Evolutionary conservation across 2,888 invertebrate species (phyloP), one percentile per base, ranked within the genome.

Genomic region (Clusia tigrina): DNA sequence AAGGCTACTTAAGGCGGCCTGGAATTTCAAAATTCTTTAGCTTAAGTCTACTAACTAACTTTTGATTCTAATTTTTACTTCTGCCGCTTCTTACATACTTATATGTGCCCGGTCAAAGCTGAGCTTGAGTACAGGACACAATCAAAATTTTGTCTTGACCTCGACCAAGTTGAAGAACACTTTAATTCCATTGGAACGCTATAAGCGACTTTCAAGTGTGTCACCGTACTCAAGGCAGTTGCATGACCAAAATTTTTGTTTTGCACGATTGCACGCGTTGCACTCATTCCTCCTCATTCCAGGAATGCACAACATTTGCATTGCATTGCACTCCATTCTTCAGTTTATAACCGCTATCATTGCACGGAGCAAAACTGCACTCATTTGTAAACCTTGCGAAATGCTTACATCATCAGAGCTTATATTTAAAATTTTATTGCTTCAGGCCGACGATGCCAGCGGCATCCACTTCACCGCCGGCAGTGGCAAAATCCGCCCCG

Each of bases 381-480:
- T n/a, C n/a, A n/a, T n/a, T n/a, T n/a, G n/a, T n/a, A n/a, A n/a
- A n/a, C n/a, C n/a, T n/a, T n/a, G n/a, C n/a, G n/a, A n/a, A n/a
- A n/a, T n/a, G n/a, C n/a, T n/a, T n/a, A n/a, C n/a, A n/a, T n/a
- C n/a, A n/a, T n/a, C n/a, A n/a, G n/a, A n/a, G n/a, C n/a, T n/a
- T n/a, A n/a, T n/a, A n/a, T n/a, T n/a, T n/a, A n/a, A n/a, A n/a
- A n/a, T n/a, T n/a, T n/a, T n/a, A n/a, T n/a, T n/a, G n/a, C n/a
- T 17, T 15, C 85, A 88, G 87, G 88, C 86, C 66, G 91, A 91
- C 71, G 91, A 91, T 76, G 87, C 87, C 15, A 91, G 91, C 42
- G 91, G 91, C 17, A 91, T 91, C 67, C 91, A 91, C 74, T 91
- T 91, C 78, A 88, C 88, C 12, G 91, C 88, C 1, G 86, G 86